Evolutionary conservation across 2,113 vertebrate genomes (phyloP), one percentile per base, ranked within the genome.

Genomic region (Falco punctatus): DNA sequence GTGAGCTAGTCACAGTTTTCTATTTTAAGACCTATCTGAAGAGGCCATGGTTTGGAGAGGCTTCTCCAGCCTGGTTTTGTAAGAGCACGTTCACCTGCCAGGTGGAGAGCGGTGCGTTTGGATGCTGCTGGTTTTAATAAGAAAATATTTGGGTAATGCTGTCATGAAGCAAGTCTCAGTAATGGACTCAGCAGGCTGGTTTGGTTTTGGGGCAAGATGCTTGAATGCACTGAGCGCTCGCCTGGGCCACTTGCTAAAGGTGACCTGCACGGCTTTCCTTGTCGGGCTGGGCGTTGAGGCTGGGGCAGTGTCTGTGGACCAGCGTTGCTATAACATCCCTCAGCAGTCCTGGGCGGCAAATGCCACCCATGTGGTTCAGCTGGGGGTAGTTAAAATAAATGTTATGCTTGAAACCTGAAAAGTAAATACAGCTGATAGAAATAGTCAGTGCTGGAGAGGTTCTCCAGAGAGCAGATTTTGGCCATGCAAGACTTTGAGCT

Each of bases 131-230:
- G 54, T 5, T 87, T 93, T 67, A 81, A 54, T 74, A 46, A 80
- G 65, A 44, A 87, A 93, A 92, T 94, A 81, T 70, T 92, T 96
- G 95, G 89, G 82, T 62, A 58, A 71, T 42, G 81, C 66, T 85
- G 88, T 88, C 88, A 81, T 26, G 74, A 90, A 90, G 81, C 82
- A 28, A 65, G 81, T 44, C 64, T 74, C 2, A 7, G 88, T 51
- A 44, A 52, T 28, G 73, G 86, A 71, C 78, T 65, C 82, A 54
- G 62, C 71, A 75, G 85, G 86, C 82, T 79, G 91, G 75, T 44
- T 74, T 81, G 85, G 80, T 57, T 92, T 81, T 35, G 85, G 89
- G 81, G 85, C 0, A 15, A 70, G 93, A 72, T 81, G 77, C 72
- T 69, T 49, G 38, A 72, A 51, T 30, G 44, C 46, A 27, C 48